Percentiles rank a stretch among this genome's conserved stretches.
Evolutionary conservation across 2,113 vertebrate genomes (phyloP).

Genomic region (Hipposideros armiger): DNA sequence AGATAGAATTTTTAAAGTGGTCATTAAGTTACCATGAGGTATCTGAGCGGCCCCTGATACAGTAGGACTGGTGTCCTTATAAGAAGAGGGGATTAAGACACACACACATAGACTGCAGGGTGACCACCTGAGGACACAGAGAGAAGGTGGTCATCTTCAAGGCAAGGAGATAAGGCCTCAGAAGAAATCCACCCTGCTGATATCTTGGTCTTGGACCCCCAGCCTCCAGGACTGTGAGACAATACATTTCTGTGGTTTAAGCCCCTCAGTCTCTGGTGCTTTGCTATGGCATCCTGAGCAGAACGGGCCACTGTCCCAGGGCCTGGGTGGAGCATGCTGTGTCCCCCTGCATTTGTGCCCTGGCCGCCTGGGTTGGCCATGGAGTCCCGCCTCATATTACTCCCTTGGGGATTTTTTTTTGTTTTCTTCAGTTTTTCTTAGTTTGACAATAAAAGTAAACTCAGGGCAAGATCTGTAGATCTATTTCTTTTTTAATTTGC

Average conservation of each 20-base stretch:
- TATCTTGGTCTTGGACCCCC: no score
- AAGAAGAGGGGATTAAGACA: no score
- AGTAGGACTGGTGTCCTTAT: background rate
- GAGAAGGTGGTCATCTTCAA: no score
- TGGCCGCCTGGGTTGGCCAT: background rate
- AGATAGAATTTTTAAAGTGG: background rate
- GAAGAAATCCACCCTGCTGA: no score
- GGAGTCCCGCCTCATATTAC: background rate
- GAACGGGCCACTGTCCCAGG: background rate
- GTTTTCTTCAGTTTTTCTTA: background rate
- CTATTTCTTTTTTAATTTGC: background rate
- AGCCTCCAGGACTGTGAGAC: no score
- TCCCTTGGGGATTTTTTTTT: background rate
- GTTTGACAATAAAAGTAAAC: background rate
- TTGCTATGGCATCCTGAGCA: no score
- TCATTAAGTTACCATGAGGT: background rate
- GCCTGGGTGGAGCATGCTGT: background rate
- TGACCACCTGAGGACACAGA: accelerated
- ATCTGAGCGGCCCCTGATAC: background rate
- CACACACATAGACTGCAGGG: no score
- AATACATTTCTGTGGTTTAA: no score
- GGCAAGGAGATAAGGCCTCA: no score
- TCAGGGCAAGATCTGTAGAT: background rate
- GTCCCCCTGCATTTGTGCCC: background rate
- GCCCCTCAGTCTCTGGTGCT: no score